These are phyloP conservation scores for Zapornia atra DNA, from an alignment of 2,113 vertebrate genomes.

Conservation along the genomic window DNA sequence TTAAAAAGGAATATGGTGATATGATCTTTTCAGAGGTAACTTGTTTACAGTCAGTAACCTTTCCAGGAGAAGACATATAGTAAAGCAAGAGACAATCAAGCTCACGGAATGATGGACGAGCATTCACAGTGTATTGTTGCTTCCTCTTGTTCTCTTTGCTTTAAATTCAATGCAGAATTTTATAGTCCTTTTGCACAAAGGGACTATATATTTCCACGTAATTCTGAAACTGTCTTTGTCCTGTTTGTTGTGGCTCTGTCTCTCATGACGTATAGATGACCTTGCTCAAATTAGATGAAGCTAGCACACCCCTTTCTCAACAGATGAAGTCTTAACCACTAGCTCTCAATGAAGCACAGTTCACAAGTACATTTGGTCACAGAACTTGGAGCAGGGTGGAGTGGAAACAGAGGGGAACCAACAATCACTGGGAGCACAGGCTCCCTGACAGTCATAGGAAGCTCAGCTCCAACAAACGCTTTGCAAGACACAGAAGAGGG, in stretches of 20 bases:
- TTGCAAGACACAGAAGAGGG: not conserved
- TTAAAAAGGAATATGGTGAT: not conserved
- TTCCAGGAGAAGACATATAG: not conserved
- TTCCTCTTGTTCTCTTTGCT: not conserved
- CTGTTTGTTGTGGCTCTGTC: not conserved
- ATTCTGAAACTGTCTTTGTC: constrained; percentile 12
- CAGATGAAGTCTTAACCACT: not conserved
- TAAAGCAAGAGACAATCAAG: constrained; percentile 9
- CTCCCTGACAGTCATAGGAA: not conserved
- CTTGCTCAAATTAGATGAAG: not conserved
- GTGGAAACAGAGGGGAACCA: not conserved
- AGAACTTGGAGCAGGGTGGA: accelerated
- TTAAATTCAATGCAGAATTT: constrained; percentile 33
- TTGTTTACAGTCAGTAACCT: not conserved
- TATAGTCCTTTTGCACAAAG: not conserved
- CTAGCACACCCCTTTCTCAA: not conserved
- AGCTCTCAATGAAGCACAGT: not conserved
- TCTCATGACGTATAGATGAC: not conserved
- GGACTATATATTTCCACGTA: not conserved
- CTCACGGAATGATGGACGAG: not conserved
- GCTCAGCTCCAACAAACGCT: not conserved
- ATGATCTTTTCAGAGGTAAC: not conserved
- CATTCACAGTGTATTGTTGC: not conserved
- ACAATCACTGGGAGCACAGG: not conserved
- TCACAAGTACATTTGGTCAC: not conserved